A percentile compares a stretch with the other conserved stretches of the same genome.
These are phyloP conservation scores for Phycodurus eques DNA, from an alignment of 2,113 vertebrate genomes.

Conservation along the genomic window DNA sequence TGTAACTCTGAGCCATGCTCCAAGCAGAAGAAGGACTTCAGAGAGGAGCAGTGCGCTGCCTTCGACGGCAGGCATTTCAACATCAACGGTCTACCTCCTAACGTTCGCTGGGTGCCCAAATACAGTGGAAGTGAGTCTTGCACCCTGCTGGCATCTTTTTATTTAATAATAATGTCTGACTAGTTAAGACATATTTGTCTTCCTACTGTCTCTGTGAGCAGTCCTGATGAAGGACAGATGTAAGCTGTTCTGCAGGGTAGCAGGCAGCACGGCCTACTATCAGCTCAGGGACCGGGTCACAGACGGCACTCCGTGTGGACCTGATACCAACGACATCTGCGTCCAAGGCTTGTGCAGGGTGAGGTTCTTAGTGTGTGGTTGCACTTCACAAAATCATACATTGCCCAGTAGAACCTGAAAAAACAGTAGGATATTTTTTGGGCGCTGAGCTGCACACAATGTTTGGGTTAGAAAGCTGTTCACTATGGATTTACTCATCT, in stretches of 20 bases:
- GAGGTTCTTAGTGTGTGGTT: conserved; percentile 29
- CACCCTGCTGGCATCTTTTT: not conserved
- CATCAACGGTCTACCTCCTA: conserved; percentile 94
- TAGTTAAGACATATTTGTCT: not conserved
- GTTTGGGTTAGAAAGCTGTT: conserved; percentile 27
- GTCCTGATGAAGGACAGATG: conserved; percentile 98
- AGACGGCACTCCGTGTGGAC: conserved; percentile 94
- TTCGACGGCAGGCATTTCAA: conserved; percentile 97
- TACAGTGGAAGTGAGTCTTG: conserved; percentile 91
- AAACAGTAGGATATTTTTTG: conserved; percentile 8
- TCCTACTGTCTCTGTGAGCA: conserved; percentile 47
- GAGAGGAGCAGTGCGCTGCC: conserved; percentile 90
- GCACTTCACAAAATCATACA: not conserved
- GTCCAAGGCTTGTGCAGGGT: conserved; percentile 98
- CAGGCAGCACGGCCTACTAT: conserved; percentile 92
- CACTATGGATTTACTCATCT: conserved; percentile 12
- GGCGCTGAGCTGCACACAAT: conserved; percentile 24
- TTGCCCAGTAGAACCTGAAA: not conserved
- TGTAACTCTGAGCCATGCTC: conserved; percentile 93
- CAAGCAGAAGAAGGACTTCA: conserved; percentile 89
- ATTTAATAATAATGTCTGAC: not conserved
- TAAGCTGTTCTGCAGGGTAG: conserved; percentile 95
- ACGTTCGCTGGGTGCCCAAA: conserved; percentile 96
- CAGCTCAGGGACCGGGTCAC: conserved; percentile 95
- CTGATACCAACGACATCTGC: conserved; percentile 95